Percentiles rank a stretch among this genome's conserved stretches.
These are phyloP conservation scores for Zenarchopterus dispar DNA, from an alignment of 2,797 vertebrate species.

Conservation along the genomic window DNA sequence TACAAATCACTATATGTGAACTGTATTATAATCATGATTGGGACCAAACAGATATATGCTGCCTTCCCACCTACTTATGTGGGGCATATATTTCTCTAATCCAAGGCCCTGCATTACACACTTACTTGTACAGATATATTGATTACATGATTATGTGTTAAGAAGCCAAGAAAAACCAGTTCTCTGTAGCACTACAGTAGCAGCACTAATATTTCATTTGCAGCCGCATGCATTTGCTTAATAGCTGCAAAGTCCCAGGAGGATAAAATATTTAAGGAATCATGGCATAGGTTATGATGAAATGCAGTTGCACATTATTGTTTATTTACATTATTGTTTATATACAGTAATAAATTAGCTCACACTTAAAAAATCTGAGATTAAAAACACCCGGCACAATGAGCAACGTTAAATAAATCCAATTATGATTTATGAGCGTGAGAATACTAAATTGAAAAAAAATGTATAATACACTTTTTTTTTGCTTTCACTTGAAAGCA, in stretches of 20 bases:
- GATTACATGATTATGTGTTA: conserved; percentile 72
- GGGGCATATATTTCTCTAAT: conserved; percentile 77
- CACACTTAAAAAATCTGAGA: neutral
- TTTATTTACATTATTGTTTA: too few relatives aligned
- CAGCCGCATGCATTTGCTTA: conserved; percentile 51
- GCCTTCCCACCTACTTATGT: conserved; percentile 74
- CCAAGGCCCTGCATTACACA: conserved; percentile 63
- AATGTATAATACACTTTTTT: too few relatives aligned
- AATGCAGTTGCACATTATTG: too few relatives aligned
- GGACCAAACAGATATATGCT: conserved; percentile 71
- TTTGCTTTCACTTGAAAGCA: neutral
- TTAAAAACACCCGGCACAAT: conserved; percentile 18
- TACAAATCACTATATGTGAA: conserved; percentile 61
- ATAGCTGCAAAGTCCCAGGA: conserved; percentile 48
- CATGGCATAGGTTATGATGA: neutral
- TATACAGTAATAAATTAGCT: neutral
- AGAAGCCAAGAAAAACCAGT: conserved; percentile 63
- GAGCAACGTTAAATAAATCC: neutral
- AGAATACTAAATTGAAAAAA: conserved; percentile 20
- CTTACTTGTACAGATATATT: conserved; percentile 69
- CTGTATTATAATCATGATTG: conserved; percentile 61
- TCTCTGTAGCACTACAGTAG: conserved; percentile 51
- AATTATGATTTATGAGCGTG: conserved; percentile 23
- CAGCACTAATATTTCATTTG: conserved; percentile 64
- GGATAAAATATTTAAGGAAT: conserved; percentile 28